Percentiles rank a stretch among this genome's conserved stretches.
These are phyloP conservation scores for Homarus americanus DNA, from an alignment of 1,140 invertebrate species.

Conservation along the genomic window DNA sequence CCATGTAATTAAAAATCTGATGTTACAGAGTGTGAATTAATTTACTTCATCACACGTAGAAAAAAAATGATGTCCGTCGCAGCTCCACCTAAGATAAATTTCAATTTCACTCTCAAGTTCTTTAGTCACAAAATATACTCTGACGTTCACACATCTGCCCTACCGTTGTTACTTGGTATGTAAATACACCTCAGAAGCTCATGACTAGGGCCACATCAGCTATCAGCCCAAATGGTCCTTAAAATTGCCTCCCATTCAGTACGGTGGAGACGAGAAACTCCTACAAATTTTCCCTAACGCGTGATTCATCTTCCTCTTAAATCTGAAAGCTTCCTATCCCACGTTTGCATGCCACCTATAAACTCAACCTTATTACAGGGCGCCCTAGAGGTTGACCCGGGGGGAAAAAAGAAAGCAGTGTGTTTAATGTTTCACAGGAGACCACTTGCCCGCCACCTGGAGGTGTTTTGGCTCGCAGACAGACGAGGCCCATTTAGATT, in stretches of 20 bases:
- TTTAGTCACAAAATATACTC: no score
- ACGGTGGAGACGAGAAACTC: neutral
- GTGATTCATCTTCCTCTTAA: neutral
- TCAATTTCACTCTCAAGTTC: no score
- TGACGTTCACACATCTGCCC: no score
- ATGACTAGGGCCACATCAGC: neutral
- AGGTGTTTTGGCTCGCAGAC: neutral
- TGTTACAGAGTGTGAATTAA: no score
- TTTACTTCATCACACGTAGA: no score
- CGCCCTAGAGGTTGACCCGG: neutral
- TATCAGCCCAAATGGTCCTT: neutral
- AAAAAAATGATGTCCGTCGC: no score
- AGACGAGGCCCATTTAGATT: neutral
- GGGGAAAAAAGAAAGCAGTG: neutral
- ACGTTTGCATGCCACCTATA: neutral
- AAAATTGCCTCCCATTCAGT: slow-evolving; percentile 6
- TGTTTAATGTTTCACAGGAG: neutral
- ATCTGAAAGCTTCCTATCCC: neutral
- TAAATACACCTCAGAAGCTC: neutral
- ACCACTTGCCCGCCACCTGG: neutral
- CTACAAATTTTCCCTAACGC: neutral
- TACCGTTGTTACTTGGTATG: neutral
- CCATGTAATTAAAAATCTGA: no score
- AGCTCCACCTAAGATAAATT: no score
- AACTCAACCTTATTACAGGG: neutral